Conservation (phyloP, 2,113 vertebrate genomes). For the Typhlomys cinereus region DNA sequence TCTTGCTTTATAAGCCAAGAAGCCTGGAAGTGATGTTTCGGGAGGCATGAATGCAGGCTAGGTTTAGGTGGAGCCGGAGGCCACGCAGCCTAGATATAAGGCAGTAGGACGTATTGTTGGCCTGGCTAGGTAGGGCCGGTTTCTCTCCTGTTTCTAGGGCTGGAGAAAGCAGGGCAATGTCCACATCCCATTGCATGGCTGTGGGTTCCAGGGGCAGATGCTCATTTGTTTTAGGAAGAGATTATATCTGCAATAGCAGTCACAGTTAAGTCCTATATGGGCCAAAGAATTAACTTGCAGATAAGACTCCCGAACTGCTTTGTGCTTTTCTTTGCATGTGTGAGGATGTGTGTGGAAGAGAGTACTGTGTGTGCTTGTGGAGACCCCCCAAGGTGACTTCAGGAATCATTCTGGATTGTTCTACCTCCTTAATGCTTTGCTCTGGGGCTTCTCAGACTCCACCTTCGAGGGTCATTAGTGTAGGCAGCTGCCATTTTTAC, state of each 20-base stretch:
- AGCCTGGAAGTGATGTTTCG: not conserved
- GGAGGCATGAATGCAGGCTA: not conserved
- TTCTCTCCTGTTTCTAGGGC: not conserved
- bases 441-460: no score
- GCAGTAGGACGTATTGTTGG: not conserved
- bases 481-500: no score
- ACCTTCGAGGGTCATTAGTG: no score
- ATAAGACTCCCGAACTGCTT: not conserved
- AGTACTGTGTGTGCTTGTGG: no score
- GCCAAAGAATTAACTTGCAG: not conserved
- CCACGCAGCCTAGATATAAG: not conserved
- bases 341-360: no score
- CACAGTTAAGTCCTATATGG: not conserved
- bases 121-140: not conserved
- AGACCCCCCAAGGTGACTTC: no score
- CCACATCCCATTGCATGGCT: not conserved
- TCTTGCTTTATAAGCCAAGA: not conserved
- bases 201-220: not conserved
- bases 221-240: slow-evolving; percentile 7
- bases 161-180: not conserved
- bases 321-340: no score
- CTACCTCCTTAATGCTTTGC: no score
- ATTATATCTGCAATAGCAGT: not conserved
- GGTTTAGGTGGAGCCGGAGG: not conserved
- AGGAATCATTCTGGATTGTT: no score